phyloP scores from a whole-genome alignment of 2,797 vertebrate species.

The Loriculus beryllinus region DNA sequence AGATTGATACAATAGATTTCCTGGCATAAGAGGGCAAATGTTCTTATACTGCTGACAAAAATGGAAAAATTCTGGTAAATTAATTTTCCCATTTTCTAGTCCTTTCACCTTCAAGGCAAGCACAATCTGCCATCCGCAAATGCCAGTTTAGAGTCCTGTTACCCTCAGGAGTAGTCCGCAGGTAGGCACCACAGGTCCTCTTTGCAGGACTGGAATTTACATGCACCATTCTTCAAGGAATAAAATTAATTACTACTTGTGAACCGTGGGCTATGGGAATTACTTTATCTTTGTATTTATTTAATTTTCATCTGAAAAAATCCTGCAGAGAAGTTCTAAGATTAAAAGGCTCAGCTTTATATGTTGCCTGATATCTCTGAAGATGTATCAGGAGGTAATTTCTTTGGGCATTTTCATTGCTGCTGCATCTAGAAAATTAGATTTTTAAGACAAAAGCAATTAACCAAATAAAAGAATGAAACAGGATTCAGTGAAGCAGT shows the following conservation, averaged over 20 bases:
- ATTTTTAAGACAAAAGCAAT: constrained; percentile 9
- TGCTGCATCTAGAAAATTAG: background rate
- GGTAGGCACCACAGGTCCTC: background rate
- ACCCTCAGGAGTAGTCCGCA: background rate
- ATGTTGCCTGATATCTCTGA: background rate
- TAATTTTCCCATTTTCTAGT: background rate
- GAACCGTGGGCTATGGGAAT: background rate
- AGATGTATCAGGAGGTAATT: constrained; percentile 1
- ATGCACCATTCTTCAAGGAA: background rate
- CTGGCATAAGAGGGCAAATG: background rate
- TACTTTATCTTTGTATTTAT: background rate
- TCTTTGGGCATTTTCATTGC: background rate
- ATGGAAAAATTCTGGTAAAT: background rate
- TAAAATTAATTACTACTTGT: background rate
- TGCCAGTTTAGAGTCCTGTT: background rate
- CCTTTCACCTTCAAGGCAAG: background rate
- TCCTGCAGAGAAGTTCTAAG: background rate
- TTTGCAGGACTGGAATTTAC: background rate
- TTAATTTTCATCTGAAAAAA: background rate
- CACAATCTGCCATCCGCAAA: background rate
- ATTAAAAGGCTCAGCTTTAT: constrained; percentile 16
- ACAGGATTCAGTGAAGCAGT: background rate
- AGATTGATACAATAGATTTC: background rate
- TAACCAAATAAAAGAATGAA: constrained; percentile 9
- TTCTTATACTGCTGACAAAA: background rate